phyloP scores from a whole-genome alignment of 92 coral and sea anemone genomes.

The Actinostola sp. region DNA sequence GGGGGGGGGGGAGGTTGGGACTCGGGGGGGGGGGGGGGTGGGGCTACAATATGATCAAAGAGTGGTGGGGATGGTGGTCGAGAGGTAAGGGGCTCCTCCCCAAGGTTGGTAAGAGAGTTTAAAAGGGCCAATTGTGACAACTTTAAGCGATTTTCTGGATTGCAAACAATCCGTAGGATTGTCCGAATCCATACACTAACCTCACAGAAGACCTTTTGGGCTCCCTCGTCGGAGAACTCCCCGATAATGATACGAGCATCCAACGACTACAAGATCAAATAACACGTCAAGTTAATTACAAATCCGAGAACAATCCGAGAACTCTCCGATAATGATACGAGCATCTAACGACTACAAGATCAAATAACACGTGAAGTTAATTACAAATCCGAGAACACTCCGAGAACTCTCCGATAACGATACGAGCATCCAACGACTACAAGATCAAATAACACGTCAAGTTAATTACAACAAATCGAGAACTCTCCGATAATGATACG shows the following conservation, averaged over 20 bases:
- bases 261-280: conserved; percentile 34
- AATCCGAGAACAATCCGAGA: too few species aligned
- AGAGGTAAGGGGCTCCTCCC: too few species aligned
- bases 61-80: too few species aligned
- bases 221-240: conserved; percentile 69
- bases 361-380: neutral
- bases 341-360: conserved; percentile 48
- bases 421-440: conserved; percentile 68
- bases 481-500: conserved; percentile 93
- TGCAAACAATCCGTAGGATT: neutral
- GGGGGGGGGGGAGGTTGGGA: too few species aligned
- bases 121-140: too few species aligned
- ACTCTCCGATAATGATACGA: conserved; percentile 90
- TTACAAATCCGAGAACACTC: too few species aligned
- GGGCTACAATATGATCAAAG: too few species aligned
- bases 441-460: neutral
- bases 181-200: conserved; percentile 30
- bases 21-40: neutral
- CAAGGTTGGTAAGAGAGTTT: too few species aligned
- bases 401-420: conserved; percentile 85
- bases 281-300: neutral
- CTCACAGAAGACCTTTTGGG: conserved; percentile 89
- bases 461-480: too few species aligned
- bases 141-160: too few species aligned
- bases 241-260: conserved; percentile 94